Evolutionary conservation across 2,113 vertebrate genomes (phyloP).

Genomic region (Hemiprocne comata): DNA sequence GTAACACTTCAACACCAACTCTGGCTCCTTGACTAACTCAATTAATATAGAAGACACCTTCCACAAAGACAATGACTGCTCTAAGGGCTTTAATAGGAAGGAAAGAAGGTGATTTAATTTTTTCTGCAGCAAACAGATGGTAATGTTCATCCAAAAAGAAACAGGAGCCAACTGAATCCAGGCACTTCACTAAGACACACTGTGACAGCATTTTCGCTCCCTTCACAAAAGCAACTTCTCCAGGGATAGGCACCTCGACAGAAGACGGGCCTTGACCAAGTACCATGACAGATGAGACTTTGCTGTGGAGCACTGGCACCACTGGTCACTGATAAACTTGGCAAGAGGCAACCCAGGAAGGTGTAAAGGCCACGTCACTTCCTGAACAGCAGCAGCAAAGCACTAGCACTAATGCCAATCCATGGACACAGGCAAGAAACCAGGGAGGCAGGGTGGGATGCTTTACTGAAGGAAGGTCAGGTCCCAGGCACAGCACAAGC

Average conservation of each 20-base stretch:
- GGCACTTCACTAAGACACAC: background rate
- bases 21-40: background rate
- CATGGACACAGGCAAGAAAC: rapidly evolving
- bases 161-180: background rate
- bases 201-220: background rate
- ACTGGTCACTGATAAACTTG: background rate
- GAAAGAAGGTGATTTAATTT: background rate
- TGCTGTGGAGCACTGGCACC: background rate
- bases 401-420: too few species aligned
- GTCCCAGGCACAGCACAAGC: background rate
- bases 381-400: background rate
- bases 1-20: background rate
- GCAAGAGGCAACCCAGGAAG: background rate
- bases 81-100: background rate
- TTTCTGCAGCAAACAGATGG: background rate
- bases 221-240: background rate
- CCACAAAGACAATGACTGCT: background rate
- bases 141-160: background rate
- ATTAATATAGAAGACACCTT: background rate
- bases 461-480: background rate
- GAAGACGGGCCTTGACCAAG: background rate
- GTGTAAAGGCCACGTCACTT: rapidly evolving
- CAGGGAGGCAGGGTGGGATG: background rate
- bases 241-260: background rate
- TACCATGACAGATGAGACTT: background rate